A percentile compares a stretch with the other conserved stretches of the same genome.
phyloP scores from a whole-genome alignment of 2,888 invertebrate genomes.

The Cyrtodaria siliqua region DNA sequence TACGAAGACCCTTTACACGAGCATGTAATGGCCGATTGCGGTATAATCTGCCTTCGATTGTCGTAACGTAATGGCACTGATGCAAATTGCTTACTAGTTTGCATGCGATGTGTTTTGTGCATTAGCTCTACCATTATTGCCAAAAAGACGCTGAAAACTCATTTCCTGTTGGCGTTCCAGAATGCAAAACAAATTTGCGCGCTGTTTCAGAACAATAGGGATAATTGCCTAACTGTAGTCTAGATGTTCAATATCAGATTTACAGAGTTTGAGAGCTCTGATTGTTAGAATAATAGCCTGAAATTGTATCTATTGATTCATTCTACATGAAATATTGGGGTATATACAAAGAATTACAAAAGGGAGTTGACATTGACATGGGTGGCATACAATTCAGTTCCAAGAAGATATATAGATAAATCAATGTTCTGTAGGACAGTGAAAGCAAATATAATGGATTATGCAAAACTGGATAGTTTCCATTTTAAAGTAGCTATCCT shows the following conservation, averaged over 20 bases:
- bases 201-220: not conserved
- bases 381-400: no score
- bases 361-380: no score
- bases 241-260: conserved; percentile 1
- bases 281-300: conserved; percentile 1
- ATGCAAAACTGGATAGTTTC: no score
- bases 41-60: no score
- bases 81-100: not conserved
- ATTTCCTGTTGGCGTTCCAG: conserved; percentile 21
- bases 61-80: not conserved
- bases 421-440: no score
- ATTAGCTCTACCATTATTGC: not conserved
- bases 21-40: no score
- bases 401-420: no score
- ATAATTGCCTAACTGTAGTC: conserved; percentile 11
- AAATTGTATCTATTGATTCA: not conserved
- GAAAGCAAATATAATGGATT: no score
- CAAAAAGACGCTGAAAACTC: conserved; percentile 23
- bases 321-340: no score
- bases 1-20: no score
- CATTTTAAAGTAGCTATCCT: no score
- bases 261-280: not conserved
- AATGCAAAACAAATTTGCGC: not conserved
- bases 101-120: conserved; percentile 4
- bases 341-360: no score